These are phyloP conservation scores for Pachycephus smyrnensis DNA, from an alignment of 2,888 invertebrate genomes.

Conservation along the genomic window DNA sequence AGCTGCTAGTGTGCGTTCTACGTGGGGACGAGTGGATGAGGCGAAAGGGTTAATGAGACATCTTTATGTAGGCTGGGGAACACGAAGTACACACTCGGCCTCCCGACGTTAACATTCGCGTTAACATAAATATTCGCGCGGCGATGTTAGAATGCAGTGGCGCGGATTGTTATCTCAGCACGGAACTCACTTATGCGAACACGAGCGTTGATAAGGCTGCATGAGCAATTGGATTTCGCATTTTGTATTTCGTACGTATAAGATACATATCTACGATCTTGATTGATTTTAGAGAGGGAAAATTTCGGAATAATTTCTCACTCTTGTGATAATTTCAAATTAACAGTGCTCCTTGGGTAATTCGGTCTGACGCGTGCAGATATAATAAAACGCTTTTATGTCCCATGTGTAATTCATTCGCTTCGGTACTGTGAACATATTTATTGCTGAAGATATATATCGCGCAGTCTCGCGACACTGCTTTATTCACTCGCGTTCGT, in stretches of 20 bases:
- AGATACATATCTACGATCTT: not conserved
- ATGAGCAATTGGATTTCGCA: not conserved
- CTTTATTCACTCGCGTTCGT: not conserved
- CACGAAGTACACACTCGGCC: constrained; percentile 15
- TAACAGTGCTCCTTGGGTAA: not conserved
- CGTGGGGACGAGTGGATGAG: not conserved
- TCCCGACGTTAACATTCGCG: constrained; percentile 34
- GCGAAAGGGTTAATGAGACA: constrained; percentile 31
- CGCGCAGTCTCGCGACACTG: not conserved
- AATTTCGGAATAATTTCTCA: not conserved
- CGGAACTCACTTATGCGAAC: constrained; percentile 15
- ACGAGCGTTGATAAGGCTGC: constrained; percentile 4
- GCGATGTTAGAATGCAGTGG: not conserved
- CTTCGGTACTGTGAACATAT: not conserved
- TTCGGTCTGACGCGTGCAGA: not conserved
- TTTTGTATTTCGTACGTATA: not conserved
- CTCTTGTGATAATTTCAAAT: not conserved
- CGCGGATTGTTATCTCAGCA: constrained; percentile 23
- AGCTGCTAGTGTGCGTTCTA: not conserved
- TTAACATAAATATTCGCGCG: constrained; percentile 4
- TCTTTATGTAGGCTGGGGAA: constrained; percentile 27
- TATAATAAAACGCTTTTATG: not conserved
- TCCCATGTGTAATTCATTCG: not conserved
- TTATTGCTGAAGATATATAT: not conserved
- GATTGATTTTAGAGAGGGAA: not conserved